Percentiles rank a stretch among this genome's conserved stretches.
Evolutionary conservation across 1,140 invertebrate species (phyloP).

Genomic region (Alviniconcha marisindica): DNA sequence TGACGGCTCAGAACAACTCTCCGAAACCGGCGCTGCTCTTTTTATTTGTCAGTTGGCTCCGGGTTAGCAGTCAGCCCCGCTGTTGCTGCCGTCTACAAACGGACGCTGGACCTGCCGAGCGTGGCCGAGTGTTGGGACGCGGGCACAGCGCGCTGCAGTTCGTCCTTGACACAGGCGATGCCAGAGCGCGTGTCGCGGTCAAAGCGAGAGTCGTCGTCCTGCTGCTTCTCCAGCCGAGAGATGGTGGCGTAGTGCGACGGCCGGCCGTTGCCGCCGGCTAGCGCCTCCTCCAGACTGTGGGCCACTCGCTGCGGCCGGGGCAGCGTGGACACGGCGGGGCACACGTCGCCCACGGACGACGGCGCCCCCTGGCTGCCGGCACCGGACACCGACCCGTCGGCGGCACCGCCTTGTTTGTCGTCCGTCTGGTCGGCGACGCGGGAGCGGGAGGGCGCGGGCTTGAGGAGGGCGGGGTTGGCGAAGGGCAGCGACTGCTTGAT

Average conservation of each 20-base stretch:
- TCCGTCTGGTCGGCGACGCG: no score
- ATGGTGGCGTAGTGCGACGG: constrained; percentile 29
- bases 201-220: neutral
- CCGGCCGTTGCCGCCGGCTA: neutral
- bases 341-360: neutral
- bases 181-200: neutral
- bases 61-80: no score
- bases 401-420: no score
- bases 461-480: constrained; percentile 14
- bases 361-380: no score
- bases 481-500: constrained; percentile 47
- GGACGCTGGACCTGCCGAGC: neutral
- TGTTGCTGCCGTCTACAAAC: no score
- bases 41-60: no score
- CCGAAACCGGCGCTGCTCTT: no score
- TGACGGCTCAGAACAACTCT: no score
- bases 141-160: neutral
- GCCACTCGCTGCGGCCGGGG: neutral
- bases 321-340: neutral
- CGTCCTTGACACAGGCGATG: constrained; percentile 11
- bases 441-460: no score
- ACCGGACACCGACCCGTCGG: no score
- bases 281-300: neutral
- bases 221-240: constrained; percentile 10
- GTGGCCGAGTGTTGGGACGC: neutral